Evolutionary conservation across 2,113 vertebrate genomes (phyloP).

Genomic region (Sula dactylatra): DNA sequence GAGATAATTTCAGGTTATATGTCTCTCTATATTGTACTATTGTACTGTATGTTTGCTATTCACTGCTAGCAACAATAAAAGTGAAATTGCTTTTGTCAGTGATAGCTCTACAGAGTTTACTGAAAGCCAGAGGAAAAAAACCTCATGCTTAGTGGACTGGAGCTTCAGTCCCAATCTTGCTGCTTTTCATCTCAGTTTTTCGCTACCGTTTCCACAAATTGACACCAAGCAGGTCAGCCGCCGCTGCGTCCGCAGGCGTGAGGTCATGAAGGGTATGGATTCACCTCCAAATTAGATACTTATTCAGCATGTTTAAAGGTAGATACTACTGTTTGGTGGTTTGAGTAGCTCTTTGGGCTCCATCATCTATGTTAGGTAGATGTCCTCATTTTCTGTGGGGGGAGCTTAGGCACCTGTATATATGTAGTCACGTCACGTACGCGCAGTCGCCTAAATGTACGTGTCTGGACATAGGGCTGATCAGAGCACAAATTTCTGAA

Average conservation of each 20-base stretch:
- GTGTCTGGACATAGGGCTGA: background rate
- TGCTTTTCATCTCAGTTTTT: background rate
- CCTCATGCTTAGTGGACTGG: background rate
- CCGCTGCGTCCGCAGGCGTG: accelerated
- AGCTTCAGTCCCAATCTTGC: background rate
- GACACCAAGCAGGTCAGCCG: too few species aligned
- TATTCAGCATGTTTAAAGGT: background rate
- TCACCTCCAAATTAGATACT: too few species aligned
- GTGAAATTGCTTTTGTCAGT: background rate
- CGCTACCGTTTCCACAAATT: accelerated
- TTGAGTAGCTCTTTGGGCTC: background rate
- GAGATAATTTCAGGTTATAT: background rate
- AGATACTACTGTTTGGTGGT: background rate
- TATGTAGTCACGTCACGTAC: accelerated
- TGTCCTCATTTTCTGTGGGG: accelerated
- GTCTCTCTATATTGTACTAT: background rate
- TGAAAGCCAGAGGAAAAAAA: background rate
- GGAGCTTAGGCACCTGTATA: background rate
- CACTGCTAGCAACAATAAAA: background rate
- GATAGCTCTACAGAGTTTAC: background rate
- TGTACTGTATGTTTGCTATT: background rate
- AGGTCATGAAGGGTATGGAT: background rate
- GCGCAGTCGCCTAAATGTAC: background rate
- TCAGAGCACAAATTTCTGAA: background rate
- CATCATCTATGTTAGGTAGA: background rate